These are phyloP conservation scores for Actinemys pallida DNA, from an alignment of 2,113 vertebrate species.

Conservation along the genomic window DNA sequence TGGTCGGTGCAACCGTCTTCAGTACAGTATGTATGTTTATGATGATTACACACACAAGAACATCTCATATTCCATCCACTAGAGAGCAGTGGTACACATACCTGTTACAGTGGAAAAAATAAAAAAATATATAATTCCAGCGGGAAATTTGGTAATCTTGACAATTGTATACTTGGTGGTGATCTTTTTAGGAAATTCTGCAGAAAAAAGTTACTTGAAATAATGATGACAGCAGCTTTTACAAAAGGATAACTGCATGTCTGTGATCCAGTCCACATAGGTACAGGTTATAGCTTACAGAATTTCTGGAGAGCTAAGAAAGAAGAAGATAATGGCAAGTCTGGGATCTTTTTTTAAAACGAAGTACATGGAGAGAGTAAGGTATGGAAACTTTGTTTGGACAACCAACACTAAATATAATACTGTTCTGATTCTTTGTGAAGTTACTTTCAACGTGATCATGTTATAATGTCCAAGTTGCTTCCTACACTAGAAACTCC, in stretches of 20 bases:
- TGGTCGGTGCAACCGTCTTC: too few species aligned
- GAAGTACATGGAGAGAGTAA: background rate
- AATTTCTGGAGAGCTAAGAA: background rate
- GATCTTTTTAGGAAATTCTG: background rate
- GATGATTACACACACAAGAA: too few species aligned
- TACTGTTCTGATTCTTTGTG: background rate
- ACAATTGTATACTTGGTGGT: background rate
- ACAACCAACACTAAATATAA: background rate
- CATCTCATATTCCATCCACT: too few species aligned
- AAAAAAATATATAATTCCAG: background rate
- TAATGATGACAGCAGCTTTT: background rate
- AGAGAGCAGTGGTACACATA: too few species aligned
- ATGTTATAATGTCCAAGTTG: too few species aligned
- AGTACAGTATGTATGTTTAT: too few species aligned
- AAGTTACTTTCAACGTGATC: background rate
- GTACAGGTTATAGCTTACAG: accelerated
- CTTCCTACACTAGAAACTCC: background rate
- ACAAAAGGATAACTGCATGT: accelerated
- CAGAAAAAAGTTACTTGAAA: background rate
- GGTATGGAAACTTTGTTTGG: background rate
- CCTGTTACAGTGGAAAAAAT: background rate
- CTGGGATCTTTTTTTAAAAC: background rate
- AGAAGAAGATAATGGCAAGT: accelerated
- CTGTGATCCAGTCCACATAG: accelerated
- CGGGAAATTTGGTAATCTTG: background rate